Conservation (phyloP, 2,113 vertebrate genomes). For the Scortum barcoo region DNA sequence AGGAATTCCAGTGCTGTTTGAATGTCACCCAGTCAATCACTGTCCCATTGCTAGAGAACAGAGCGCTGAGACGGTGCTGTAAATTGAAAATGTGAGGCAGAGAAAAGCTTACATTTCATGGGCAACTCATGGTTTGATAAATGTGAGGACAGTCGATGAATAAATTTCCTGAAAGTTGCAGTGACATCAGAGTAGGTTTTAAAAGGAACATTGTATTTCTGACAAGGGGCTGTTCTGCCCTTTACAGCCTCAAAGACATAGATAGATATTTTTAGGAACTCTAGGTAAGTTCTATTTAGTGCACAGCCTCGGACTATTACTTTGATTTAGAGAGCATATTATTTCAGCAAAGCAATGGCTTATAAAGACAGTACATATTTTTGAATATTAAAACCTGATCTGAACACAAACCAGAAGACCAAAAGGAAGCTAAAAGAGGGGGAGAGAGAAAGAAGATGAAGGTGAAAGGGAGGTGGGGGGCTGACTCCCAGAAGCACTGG, state of each 20-base stretch:
- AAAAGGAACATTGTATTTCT: slow-evolving; percentile 44
- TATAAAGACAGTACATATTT: slow-evolving; percentile 76
- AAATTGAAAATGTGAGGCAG: slow-evolving; percentile 36
- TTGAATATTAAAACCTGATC: slow-evolving; percentile 75
- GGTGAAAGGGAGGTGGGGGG: slow-evolving; percentile 54
- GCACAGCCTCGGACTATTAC: slow-evolving; percentile 56
- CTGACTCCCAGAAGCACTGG: slow-evolving; percentile 70
- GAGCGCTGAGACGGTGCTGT: slow-evolving; percentile 3
- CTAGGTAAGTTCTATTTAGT: slow-evolving; percentile 57
- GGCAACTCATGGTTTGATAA: slow-evolving; percentile 32
- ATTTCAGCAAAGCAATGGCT: slow-evolving; percentile 73
- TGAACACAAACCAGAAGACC: slow-evolving; percentile 76
- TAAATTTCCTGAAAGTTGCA: slow-evolving; percentile 31
- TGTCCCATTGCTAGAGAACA: slow-evolving; percentile 22
- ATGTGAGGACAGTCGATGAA: slow-evolving; percentile 30
- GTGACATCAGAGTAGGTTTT: slow-evolving; percentile 37
- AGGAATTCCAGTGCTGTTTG: slow-evolving; percentile 34
- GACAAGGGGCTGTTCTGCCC: slow-evolving; percentile 6
- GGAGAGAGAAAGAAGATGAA: slow-evolving; percentile 61
- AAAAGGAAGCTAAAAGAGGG: slow-evolving; percentile 50
- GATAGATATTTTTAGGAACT: slow-evolving; percentile 52
- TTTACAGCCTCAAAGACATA: slow-evolving; percentile 21
- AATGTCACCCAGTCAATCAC: slow-evolving; percentile 52
- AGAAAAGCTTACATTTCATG: slow-evolving; percentile 40
- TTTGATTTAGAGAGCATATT: slow-evolving; percentile 73